Evolutionary conservation across 1,140 invertebrate species (phyloP), one percentile per base, ranked within the genome.

Genomic region (Cotesia chilonis): DNA sequence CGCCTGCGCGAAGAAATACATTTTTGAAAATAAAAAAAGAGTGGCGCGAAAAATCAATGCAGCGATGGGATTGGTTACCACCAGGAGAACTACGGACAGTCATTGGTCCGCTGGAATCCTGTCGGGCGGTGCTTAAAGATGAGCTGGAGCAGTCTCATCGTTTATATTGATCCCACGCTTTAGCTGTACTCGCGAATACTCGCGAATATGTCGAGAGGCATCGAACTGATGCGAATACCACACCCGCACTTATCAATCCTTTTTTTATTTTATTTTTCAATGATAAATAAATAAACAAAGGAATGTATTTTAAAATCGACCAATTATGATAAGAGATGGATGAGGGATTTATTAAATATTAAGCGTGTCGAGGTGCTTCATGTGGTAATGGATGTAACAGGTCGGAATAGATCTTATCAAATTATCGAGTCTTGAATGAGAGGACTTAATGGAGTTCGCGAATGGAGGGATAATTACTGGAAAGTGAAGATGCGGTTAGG

Each of bases 101-200:
- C 52, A 81, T 83, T 82, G 79, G 81, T 35, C 64, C 17, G 9
- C 28, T 70, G 71, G 10, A 65, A 38, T 20, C 14, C 37, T 10
- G 10, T 20, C 61, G 79, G 85, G 85, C 79, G 85, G 81, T 77
- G 83, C 83, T 85, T 86, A 85, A 86, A 87, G 84, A 87, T 87
- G 83, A 87, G 83, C 84, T 87, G 81, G 85, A 83, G 83, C 82
- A 84, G 80, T 87, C 83, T 87, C 84, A 86, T 87, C 84, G 82
- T 79, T 84, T 86, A 86, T 87, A 87, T 87, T 87, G 85, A 87
- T 86, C 85, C 83, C 80, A 79, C 65, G 74, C 79, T 80, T 47
- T 47, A 47, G 41, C 41, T 77, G 65, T 60, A 54, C 51, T 57
- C 73, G 60, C 71, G 59, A 71, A 37, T 74, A 70, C 41, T 47